Base-by-base conservation (phyloP, 2,797 vertebrate genomes). In the Gymnothorax reevesii region DNA sequence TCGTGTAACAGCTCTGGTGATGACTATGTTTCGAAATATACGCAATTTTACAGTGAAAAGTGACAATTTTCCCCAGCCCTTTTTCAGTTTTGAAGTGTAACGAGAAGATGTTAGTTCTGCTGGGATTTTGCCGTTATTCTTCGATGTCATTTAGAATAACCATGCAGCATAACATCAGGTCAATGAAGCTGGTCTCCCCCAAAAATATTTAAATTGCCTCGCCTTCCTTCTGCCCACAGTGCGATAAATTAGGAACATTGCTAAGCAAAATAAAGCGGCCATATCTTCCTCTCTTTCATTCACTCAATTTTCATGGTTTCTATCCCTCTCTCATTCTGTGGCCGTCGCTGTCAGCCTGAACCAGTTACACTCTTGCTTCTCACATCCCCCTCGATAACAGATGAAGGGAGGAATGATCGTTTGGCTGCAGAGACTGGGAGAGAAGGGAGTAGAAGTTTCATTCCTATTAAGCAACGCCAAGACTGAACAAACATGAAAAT, bases 401-500 rank as follows among this genome's bases (percentile, higher is more conserved):
- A 64, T 57, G 64, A 83, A 54, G 25, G 27, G n/a, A 49, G 80
- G 33, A 57, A 20, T 71, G 49, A 83, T 73, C 83, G 49, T 59
- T 75, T 20, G 57, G 49, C 86, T 69, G 86, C 54, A 71, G 9
- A 57, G 17, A 22, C 17, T 57, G 1, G 57, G 55, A 22, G 57
- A 85, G 33, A 54, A 71, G 88, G 55, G 89, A 17, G 52, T 54
- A 71, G 22, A 27, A 8, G 59, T 60, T 83, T 59, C 20, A 7
- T 71, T 84, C 82, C 62, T 55, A 85, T 73, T 66, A 12, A 71
- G 79, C 27, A 73, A 84, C 54, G n/a, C 59, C 25, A 64, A 83
- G 79, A 22, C 73, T 82, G 27, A 80, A 85, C 25, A 64, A 82
- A 55, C 60, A 87, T 52, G 54, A 87, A 57, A 57, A 71, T 82